A percentile compares a stretch with the other conserved stretches of the same genome.
Conservation (phyloP, 2,113 vertebrate genomes). For the Sphyrna mokarran region DNA sequence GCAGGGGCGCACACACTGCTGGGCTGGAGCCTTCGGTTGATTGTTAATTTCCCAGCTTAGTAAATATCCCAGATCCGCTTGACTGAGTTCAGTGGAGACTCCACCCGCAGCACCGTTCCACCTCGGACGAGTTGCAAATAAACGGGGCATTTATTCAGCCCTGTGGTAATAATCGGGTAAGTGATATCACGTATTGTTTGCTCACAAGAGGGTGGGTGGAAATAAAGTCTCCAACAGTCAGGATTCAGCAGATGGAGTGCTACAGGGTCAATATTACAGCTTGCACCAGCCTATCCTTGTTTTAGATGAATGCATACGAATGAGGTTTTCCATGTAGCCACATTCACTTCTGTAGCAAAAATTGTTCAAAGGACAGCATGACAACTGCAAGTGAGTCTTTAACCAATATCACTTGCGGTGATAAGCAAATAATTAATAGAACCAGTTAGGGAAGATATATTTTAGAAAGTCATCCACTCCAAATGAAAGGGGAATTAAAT, state of each 20-base stretch:
- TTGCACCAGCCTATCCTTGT: neutral
- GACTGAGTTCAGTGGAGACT: neutral
- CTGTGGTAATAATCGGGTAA: neutral
- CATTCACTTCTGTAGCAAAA: neutral
- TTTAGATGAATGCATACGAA: neutral
- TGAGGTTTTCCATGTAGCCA: too few relatives aligned
- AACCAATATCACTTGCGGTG: neutral
- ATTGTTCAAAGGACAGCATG: neutral
- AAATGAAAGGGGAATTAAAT: neutral
- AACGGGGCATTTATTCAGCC: neutral
- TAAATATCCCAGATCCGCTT: neutral
- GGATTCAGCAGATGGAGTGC: neutral
- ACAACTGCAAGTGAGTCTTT: neutral
- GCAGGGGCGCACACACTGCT: neutral
- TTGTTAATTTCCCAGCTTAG: conserved; percentile 18
- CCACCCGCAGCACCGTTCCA: neutral
- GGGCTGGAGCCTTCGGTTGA: conserved; percentile 20
- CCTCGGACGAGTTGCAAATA: neutral
- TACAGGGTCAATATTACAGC: neutral
- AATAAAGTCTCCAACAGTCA: conserved; percentile 2
- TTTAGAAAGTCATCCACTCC: neutral
- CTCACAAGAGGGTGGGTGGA: neutral
- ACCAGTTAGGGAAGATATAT: neutral
- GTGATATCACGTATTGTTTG: conserved; percentile 8
- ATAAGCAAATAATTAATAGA: neutral